Evolutionary conservation across 2,113 vertebrate species (phyloP).

Genomic region (Canis aureus): DNA sequence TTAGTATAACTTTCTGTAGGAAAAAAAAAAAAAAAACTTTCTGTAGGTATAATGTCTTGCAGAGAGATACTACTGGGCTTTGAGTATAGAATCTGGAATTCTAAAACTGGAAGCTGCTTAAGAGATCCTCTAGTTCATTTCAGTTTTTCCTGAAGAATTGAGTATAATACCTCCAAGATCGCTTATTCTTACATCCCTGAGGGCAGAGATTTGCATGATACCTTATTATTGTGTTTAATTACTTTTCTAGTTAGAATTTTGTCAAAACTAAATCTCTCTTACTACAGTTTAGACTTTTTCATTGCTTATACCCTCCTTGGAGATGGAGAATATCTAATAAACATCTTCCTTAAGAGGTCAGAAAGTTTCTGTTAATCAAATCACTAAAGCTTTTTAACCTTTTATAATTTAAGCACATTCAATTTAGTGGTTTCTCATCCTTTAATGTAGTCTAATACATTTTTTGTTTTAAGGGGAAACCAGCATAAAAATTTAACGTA

Average conservation of each 20-base stretch:
- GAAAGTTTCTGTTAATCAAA: slow-evolving; percentile 8
- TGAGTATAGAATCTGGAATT: slow-evolving; percentile 52
- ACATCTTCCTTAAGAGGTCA: neutral
- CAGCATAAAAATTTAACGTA: neutral
- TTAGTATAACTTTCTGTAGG: neutral
- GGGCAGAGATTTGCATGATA: slow-evolving; percentile 39
- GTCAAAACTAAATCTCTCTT: slow-evolving; percentile 53
- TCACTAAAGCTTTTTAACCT: slow-evolving; percentile 4
- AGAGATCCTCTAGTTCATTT: slow-evolving; percentile 30
- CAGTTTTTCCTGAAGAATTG: slow-evolving; percentile 38
- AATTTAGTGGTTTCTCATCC: neutral
- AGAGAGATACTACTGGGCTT: neutral
- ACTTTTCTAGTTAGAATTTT: slow-evolving; percentile 59
- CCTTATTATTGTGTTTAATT: slow-evolving; percentile 44
- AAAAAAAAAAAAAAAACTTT: neutral
- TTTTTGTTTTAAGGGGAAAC: neutral
- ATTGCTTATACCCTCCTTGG: slow-evolving; percentile 18
- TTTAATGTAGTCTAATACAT: slow-evolving; percentile 12
- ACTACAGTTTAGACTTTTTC: slow-evolving; percentile 23
- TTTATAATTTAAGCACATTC: slow-evolving; percentile 30
- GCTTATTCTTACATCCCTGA: neutral
- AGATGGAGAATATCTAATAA: slow-evolving; percentile 44
- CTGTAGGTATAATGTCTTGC: neutral
- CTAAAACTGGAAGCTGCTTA: slow-evolving; percentile 39
- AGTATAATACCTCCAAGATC: neutral